Evolutionary conservation across 2,888 invertebrate genomes (phyloP).

Genomic region (Cheilosia vernalis): DNA sequence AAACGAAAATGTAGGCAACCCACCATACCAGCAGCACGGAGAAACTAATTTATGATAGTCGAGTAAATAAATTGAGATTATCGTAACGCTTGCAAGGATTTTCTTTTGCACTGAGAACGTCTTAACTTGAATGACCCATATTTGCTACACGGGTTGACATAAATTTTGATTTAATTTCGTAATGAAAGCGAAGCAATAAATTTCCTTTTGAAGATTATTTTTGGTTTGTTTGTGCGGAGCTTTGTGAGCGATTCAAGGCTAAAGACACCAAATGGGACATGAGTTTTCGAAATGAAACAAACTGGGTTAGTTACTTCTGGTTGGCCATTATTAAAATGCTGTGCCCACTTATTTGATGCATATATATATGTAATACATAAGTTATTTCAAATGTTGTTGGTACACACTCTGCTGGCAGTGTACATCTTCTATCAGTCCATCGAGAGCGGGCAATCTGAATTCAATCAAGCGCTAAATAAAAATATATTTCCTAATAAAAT

Average conservation of each 20-base stretch:
- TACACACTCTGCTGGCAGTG: not conserved
- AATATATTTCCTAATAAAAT: slow-evolving; percentile 60
- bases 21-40: not conserved
- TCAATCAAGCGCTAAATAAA: slow-evolving; percentile 68
- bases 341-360: too few relatives aligned
- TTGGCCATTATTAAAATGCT: not conserved
- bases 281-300: not conserved
- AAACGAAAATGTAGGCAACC: not conserved
- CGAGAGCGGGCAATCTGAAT: slow-evolving; percentile 53
- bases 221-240: not conserved
- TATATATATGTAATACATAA: too few relatives aligned
- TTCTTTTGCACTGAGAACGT: slow-evolving; percentile 39
- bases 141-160: slow-evolving; percentile 48
- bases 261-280: not conserved
- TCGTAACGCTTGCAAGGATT: slow-evolving; percentile 47
- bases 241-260: slow-evolving; percentile 42
- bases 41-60: slow-evolving; percentile 55
- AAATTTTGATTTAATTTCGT: slow-evolving; percentile 58
- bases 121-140: slow-evolving; percentile 57
- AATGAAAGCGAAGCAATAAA: slow-evolving; percentile 30
- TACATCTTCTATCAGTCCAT: slow-evolving; percentile 34
- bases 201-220: slow-evolving; percentile 1
- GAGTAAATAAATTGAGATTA: slow-evolving; percentile 69
- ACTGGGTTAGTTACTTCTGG: not conserved
- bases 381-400: not conserved